Conservation (phyloP, 1,140 invertebrate genomes). For the Micrasema longulum region DNA sequence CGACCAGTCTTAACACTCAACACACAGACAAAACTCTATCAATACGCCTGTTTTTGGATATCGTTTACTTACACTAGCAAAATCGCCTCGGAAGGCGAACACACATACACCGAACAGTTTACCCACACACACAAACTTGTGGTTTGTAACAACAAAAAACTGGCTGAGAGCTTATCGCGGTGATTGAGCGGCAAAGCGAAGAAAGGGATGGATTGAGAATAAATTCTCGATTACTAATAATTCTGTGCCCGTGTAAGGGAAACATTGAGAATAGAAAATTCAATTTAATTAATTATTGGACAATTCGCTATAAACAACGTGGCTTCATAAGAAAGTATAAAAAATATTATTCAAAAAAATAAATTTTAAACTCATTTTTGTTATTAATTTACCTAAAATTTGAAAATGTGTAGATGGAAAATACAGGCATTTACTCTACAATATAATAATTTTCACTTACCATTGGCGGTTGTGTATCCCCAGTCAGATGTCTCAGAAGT, state of each 20-base stretch:
- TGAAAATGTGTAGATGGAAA: no score
- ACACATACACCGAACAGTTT: no score
- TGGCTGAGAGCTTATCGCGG: slow-evolving; percentile 8
- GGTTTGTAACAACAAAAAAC: neutral
- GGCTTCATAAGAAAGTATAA: slow-evolving; percentile 15
- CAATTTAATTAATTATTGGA: no score
- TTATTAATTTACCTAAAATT: no score
- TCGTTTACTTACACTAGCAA: neutral
- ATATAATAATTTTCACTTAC: no score
- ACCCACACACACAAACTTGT: neutral
- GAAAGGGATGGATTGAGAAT: slow-evolving; percentile 45
- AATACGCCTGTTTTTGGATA: slow-evolving; percentile 12
- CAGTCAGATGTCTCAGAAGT: slow-evolving; percentile 63
- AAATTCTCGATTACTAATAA: slow-evolving; percentile 23
- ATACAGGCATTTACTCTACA: no score
- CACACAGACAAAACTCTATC: neutral
- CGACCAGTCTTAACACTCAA: slow-evolving; percentile 11
- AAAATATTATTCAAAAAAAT: neutral
- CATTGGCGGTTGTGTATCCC: slow-evolving; percentile 67
- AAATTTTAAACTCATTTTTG: neutral
- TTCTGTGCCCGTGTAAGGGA: no score
- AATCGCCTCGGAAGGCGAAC: no score
- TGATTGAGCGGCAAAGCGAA: slow-evolving; percentile 26
- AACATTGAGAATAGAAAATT: no score
- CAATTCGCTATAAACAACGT: no score